Base-by-base conservation (phyloP, 2,888 invertebrate genomes). In the Tridacna gigas region DNA sequence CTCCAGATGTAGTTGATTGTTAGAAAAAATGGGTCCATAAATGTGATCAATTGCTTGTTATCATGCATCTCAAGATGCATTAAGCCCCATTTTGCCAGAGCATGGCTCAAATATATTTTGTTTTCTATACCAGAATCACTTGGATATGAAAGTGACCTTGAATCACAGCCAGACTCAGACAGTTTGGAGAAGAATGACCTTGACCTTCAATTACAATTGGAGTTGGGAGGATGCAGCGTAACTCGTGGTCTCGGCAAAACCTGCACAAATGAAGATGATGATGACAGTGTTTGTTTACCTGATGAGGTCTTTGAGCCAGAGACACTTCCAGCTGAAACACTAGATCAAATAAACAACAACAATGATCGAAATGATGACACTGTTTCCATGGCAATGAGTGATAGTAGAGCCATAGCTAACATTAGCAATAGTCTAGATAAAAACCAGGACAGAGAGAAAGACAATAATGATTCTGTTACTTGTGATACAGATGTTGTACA, bases 81-180 rank as follows among this genome's bases (percentile, higher is more conserved):
- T n/a, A n/a, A n/a, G n/a, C n/a, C n/a, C n/a, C n/a, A n/a, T n/a
- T n/a, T n/a, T n/a, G n/a, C n/a, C n/a, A n/a, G n/a, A n/a, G n/a
- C n/a, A n/a, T n/a, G n/a, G n/a, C n/a, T n/a, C n/a, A n/a, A n/a
- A n/a, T n/a, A n/a, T 37, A 4, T 20, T 20, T 56, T 56, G 2
- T 56, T n/a, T 56, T 56, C 26, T 13, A 12, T 65, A 28, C 28
- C 65, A 65, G 69, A 69, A 22, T 69, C 69, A 20, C n/a, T 69
- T 20, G 69, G 69, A 69, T 69, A 69, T n/a, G 69, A 69, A 28
- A 69, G 69, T 69, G 69, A 69, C 69, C 69, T 69, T 69, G 69
- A 69, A 69, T 69, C 69, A n/a, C 69, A 45, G 22, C 22, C 45
- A n/a, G 69, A 69, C n/a, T 45, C 69, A 47, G 45, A 47, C 26